phyloP scores from a whole-genome alignment of 2,888 invertebrate genomes.

The Drosophila mercatorum region DNA sequence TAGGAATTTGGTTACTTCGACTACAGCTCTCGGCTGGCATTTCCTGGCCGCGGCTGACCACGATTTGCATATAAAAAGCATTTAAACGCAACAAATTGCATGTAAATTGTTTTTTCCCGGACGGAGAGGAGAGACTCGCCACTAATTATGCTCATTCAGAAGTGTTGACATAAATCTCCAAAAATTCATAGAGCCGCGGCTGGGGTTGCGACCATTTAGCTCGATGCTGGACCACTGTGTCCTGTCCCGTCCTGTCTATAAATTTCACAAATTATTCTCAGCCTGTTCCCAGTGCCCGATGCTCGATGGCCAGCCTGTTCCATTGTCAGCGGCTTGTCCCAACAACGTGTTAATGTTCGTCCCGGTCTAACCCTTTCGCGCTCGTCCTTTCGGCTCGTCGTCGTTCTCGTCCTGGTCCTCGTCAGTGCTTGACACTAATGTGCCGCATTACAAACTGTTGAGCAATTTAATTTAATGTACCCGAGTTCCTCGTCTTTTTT shows the following conservation, averaged over 20 bases:
- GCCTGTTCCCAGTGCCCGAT: conserved; percentile 23
- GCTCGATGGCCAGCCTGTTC: conserved; percentile 9
- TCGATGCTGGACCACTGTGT: conserved; percentile 62
- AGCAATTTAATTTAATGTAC: conserved; percentile 83
- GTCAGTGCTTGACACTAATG: conserved; percentile 81
- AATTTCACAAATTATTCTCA: conserved; percentile 72
- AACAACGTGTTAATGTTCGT: conserved; percentile 78
- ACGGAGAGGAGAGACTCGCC: conserved; percentile 57
- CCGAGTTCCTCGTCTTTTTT: conserved; percentile 25
- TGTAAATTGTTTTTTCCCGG: conserved; percentile 71
- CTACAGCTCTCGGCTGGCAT: conserved; percentile 15
- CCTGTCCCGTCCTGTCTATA: conserved; percentile 75
- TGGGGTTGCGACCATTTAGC: conserved; percentile 37
- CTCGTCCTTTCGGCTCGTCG: conserved; percentile 29
- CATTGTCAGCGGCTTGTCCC: conserved; percentile 66
- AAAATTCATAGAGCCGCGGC: conserved; percentile 43
- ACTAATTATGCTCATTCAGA: conserved; percentile 80
- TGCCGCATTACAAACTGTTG: conserved; percentile 84
- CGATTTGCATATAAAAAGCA: conserved; percentile 81
- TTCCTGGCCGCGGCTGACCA: conserved; percentile 61
- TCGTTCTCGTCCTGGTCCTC: conserved; percentile 32
- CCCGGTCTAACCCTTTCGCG: conserved; percentile 65
- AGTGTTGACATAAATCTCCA: conserved; percentile 78
- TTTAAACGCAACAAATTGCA: conserved; percentile 76
- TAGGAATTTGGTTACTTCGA: conserved; percentile 56